Evolutionary conservation across 2,113 vertebrate genomes (phyloP), one percentile per base, ranked within the genome.

Genomic region (Dicaeum eximium): DNA sequence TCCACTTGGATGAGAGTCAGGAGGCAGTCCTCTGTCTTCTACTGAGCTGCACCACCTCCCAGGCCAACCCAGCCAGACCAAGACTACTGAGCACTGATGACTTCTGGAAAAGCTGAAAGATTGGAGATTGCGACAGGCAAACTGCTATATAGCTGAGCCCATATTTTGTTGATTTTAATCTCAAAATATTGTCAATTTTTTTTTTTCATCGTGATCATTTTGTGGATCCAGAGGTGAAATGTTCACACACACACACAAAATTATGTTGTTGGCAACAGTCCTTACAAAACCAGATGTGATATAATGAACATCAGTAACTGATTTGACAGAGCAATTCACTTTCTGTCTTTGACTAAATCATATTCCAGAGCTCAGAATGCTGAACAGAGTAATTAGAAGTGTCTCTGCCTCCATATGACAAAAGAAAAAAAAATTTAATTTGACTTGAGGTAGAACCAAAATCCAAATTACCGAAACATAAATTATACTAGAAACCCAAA

Each of bases 71-170:
- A 50, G 17, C 3, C 33, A 73, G 27, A 60, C 5, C n/a, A 69
- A 24, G 22, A n/a, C n/a, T 37, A 22, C 42, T 37, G 11, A 66
- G 66, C 21, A 47, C 18, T 45, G 21, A 38, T 31, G 18, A 58
- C 24, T 48, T 90, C 57, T n/a, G 28, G 11, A 44, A 48, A 53
- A 51, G 17, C 0, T 28, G 42, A 70, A 82, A 48, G 23, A 35
- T 0, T 3, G 7, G 15, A 60, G 19, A 54, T 0, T 62, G 40
- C 73, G 22, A 51, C 2, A 18, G 9, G 7, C 7, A 53, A 87
- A 53, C 12, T 62, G 21, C 27, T 79, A 54, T 3, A 15, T 0
- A 58, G 24, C 8, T 75, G 7, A 86, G 11, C 7, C 4, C 10
- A 12, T n/a, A 33, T 64, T 67, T 38, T 24, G 4, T 25, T 74